Percentiles rank a stretch among this genome's conserved stretches.
These are phyloP conservation scores for Dysdera silvatica DNA, from an alignment of 1,140 invertebrate genomes.

Conservation along the genomic window DNA sequence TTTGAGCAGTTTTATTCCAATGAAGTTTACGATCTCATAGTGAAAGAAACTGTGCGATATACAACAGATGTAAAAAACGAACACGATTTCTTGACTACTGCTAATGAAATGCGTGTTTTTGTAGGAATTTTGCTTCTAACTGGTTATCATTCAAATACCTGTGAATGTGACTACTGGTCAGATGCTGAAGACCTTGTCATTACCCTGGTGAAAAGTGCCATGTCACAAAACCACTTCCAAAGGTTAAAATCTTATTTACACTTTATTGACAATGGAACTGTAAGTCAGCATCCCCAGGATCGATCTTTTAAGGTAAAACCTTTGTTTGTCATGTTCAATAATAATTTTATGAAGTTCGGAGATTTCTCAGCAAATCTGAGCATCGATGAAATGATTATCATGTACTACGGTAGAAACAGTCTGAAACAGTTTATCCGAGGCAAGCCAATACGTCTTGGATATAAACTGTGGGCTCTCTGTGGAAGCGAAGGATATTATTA, in stretches of 20 bases:
- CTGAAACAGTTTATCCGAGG: not conserved
- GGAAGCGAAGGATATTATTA: not conserved
- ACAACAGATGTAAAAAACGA: slow-evolving; percentile 3
- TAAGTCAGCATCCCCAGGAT: not conserved
- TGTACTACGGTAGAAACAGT: not conserved
- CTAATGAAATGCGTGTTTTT: slow-evolving; percentile 2
- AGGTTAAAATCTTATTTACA: not conserved
- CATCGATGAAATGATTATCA: not conserved
- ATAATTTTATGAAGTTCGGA: not conserved
- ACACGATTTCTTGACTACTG: slow-evolving; percentile 3
- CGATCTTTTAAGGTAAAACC: not conserved
- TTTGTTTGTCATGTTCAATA: not conserved
- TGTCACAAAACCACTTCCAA: not conserved
- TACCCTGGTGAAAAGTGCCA: not conserved
- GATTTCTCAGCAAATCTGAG: not conserved
- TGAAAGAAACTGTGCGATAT: slow-evolving; percentile 15
- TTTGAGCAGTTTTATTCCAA: slow-evolving; percentile 8
- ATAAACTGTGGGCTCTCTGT: not conserved
- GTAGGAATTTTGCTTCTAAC: not conserved
- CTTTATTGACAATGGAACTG: not conserved
- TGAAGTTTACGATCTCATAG: slow-evolving; percentile 11
- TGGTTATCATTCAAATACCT: slow-evolving; percentile 3
- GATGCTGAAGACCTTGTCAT: slow-evolving; percentile 2
- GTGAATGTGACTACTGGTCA: not conserved
- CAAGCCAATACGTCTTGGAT: not conserved